These are phyloP conservation scores for Syrphus vitripennis DNA, from an alignment of 2,888 invertebrate genomes.

Conservation along the genomic window DNA sequence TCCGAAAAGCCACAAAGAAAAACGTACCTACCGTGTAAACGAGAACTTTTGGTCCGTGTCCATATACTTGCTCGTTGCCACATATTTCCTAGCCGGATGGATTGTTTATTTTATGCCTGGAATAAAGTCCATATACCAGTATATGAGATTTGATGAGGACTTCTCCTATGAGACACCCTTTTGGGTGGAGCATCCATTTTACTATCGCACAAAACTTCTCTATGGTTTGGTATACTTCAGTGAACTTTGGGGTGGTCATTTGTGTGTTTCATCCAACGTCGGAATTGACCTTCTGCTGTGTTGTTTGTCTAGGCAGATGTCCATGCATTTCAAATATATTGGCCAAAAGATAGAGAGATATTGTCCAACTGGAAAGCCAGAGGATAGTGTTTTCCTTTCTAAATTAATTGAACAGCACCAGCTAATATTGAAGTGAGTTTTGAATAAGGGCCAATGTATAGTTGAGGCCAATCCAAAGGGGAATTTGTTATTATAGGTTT, in stretches of 20 bases:
- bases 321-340: constrained; percentile 75
- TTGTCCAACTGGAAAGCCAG: constrained; percentile 65
- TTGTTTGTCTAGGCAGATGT: constrained; percentile 73
- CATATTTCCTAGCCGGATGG: constrained; percentile 30
- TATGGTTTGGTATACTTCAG: constrained; percentile 41
- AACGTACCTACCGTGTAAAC: constrained; percentile 33
- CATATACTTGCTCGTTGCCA: constrained; percentile 23
- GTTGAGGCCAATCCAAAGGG: background rate
- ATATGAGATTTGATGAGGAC: constrained; percentile 3
- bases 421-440: constrained; percentile 72
- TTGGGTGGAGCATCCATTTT: constrained; percentile 45
- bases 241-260: constrained; percentile 52
- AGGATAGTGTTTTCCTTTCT: constrained; percentile 70
- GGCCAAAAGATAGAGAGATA: constrained; percentile 71
- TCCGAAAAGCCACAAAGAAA: constrained; percentile 46
- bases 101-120: constrained; percentile 41
- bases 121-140: constrained; percentile 35
- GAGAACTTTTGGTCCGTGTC: constrained; percentile 43
- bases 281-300: constrained; percentile 57
- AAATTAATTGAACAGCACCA: constrained; percentile 72
- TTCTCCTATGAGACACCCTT: constrained; percentile 59
- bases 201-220: constrained; percentile 16
- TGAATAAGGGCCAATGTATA: background rate
- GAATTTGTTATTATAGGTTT: background rate
- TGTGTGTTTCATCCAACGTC: constrained; percentile 40